Base-by-base conservation (phyloP, 2,113 vertebrate species). In the Ameiurus melas region DNA sequence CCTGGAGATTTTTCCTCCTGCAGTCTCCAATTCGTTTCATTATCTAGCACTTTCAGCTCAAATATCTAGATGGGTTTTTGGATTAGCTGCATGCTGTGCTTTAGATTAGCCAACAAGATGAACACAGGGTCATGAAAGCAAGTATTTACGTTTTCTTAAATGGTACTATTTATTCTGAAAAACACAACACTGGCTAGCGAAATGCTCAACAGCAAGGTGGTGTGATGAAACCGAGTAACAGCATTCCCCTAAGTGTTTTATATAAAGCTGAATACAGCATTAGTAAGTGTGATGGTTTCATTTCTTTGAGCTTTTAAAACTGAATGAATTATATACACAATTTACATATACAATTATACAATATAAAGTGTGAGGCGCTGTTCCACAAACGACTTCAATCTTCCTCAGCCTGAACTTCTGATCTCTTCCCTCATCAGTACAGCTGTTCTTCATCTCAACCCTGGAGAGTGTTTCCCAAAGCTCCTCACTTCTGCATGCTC, bases 381-480 rank as follows among this genome's bases (percentile, higher is more conserved):
- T 20, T 70, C 39, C 7, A 73, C 33, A 19, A 39, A 17, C 13
- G 47, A 27, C 22, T 20, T 39, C 14, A 30, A 7, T 71, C 81
- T 58, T 55, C 71, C 25, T 55, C 25, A 51, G 33, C 12, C 86
- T 5, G 25, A 78, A 22, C 20, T 12, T 55, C 75, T 53, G 83
- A 66, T 73, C 60, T 36, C n/a, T 36, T 68, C 64, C 27, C 16
- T 89, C 36, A 47, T 55, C 60, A 70, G 27, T 25, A 68, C 71
- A 57, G 85, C 25, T 47, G 75, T 47, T 60, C 53, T 55, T 36
- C 47, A 55, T 78, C 70, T 78, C n/a, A 66, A 20, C 60, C 27
- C 66, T 58, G 85, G 85, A 71, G 39, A 73, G 55, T 83, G 85
- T 60, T 66, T 82, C 19, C 60, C 57, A 84, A 68, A 53, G 79